Conservation (phyloP, 2,113 vertebrate species). For the Cnemophilus loriae region DNA sequence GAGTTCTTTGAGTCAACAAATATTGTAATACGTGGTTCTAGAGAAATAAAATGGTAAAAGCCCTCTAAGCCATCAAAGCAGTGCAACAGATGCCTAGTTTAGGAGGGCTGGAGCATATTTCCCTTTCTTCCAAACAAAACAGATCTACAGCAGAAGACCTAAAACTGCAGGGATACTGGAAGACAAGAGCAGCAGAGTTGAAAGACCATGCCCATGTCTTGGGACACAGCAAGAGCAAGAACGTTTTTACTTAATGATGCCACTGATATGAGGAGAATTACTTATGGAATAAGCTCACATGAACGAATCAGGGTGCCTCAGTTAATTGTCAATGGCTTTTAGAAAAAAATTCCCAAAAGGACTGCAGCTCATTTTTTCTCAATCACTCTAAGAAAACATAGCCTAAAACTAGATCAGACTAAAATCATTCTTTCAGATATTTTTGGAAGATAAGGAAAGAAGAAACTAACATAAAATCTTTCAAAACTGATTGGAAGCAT, state of each 20-base stretch:
- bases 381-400: neutral
- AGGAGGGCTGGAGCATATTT: neutral
- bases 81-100: neutral
- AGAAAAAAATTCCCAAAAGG: neutral
- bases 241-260: neutral
- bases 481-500: neutral
- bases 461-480: neutral
- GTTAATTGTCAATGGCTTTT: neutral
- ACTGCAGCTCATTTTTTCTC: neutral
- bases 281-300: neutral
- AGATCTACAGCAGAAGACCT: neutral
- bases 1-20: neutral
- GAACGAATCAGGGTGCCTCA: neutral
- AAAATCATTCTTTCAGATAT: neutral
- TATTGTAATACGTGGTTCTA: neutral
- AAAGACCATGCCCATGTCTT: neutral
- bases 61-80: neutral
- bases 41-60: neutral
- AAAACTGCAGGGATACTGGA: neutral
- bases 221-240: neutral
- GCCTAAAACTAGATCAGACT: neutral
- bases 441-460: neutral
- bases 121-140: neutral
- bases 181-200: neutral
- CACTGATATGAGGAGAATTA: neutral